phyloP scores from a whole-genome alignment of 1,140 invertebrate genomes.

The Lordiphosa clarofinis region DNA sequence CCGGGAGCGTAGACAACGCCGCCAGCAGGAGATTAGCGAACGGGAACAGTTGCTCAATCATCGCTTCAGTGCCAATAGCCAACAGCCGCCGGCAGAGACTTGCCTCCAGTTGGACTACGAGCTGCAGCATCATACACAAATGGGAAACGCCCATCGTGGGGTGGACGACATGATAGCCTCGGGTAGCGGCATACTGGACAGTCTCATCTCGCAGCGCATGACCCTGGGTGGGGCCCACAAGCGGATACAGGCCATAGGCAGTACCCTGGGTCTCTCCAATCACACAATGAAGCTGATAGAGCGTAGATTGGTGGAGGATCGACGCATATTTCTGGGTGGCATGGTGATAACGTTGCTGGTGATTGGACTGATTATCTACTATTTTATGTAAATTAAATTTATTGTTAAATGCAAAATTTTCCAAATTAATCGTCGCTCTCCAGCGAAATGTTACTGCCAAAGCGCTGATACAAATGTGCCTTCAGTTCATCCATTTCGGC shows the following conservation, averaged over 20 bases:
- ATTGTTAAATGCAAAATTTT: background rate
- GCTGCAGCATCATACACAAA: constrained; percentile 88
- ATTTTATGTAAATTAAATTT: constrained; percentile 65
- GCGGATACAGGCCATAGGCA: constrained; percentile 93
- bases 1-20: constrained; percentile 84
- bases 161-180: constrained; percentile 93
- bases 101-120: constrained; percentile 94
- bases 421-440: constrained; percentile 67
- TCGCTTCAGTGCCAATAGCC: constrained; percentile 88
- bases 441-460: constrained; percentile 92
- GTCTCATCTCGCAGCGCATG: constrained; percentile 90
- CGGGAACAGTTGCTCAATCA: constrained; percentile 92
- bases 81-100: constrained; percentile 83
- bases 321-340: constrained; percentile 92
- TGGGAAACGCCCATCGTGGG: constrained; percentile 89
- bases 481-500: constrained; percentile 92
- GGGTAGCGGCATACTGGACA: constrained; percentile 89
- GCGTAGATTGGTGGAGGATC: constrained; percentile 92
- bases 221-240: constrained; percentile 93
- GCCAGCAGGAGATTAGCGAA: constrained; percentile 88
- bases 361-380: constrained; percentile 91
- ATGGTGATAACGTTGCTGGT: constrained; percentile 92
- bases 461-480: constrained; percentile 95
- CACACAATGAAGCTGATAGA: constrained; percentile 98
- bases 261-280: constrained; percentile 96